A percentile compares a stretch with the other conserved stretches of the same genome.
Conservation (phyloP, 2,888 invertebrate genomes). For the Polyommatus icarus region DNA sequence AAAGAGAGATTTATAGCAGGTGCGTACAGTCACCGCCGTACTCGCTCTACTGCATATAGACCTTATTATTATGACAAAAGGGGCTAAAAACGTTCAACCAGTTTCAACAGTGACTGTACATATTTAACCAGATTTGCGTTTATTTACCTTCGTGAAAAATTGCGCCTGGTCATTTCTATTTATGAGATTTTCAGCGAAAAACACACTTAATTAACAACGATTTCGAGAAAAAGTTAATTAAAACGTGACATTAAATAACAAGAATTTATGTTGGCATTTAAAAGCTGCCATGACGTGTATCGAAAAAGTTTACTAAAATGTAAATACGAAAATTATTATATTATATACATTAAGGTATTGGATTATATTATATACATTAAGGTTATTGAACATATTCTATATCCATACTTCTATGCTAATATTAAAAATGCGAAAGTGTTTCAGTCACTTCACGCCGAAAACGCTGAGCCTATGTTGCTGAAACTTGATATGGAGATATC, state of each 20-base stretch:
- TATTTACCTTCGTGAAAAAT: constrained; percentile 4
- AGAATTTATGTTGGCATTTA: background rate
- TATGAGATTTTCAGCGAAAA: constrained; percentile 1
- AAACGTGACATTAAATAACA: background rate
- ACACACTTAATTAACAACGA: background rate
- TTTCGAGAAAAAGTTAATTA: background rate
- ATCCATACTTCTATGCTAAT: too few species aligned
- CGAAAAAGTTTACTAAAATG: background rate
- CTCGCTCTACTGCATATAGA: background rate
- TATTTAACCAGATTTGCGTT: constrained; percentile 16
- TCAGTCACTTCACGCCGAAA: too few species aligned
- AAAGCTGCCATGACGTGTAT: background rate
- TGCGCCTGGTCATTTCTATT: constrained; percentile 4
- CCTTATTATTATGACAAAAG: background rate
- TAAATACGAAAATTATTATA: background rate
- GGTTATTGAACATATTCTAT: too few species aligned
- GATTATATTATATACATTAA: too few species aligned
- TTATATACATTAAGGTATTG: too few species aligned
- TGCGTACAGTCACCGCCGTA: background rate
- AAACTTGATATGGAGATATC: too few species aligned
- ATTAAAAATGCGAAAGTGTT: too few species aligned
- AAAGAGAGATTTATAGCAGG: constrained; percentile 14
- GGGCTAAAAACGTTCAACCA: background rate
- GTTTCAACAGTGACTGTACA: background rate
- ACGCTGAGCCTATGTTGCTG: too few species aligned